phyloP scores from a whole-genome alignment of 1,140 invertebrate genomes.

The Halyomorpha halys region DNA sequence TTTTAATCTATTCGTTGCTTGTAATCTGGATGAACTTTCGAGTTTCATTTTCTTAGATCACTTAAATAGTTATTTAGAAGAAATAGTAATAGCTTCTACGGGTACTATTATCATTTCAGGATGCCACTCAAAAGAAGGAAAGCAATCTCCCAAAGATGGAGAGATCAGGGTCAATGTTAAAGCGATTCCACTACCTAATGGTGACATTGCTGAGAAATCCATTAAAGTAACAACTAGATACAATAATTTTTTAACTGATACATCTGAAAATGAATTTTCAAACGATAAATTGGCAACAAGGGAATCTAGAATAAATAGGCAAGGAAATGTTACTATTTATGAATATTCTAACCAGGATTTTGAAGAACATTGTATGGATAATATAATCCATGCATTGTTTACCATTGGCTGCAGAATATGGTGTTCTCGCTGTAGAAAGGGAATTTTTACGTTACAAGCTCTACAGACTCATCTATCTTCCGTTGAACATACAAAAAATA shows the following conservation, averaged over 20 bases:
- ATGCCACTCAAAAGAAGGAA: background rate
- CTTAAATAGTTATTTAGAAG: conserved; percentile 2
- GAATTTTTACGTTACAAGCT: background rate
- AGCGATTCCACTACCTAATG: background rate
- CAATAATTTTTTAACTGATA: background rate
- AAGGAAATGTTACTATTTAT: conserved; percentile 4
- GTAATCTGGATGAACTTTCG: conserved; percentile 27
- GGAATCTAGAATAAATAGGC: background rate
- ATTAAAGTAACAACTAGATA: background rate
- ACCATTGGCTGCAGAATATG: background rate
- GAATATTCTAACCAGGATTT: background rate
- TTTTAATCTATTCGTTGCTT: background rate
- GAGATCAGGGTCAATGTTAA: background rate
- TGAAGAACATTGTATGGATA: background rate
- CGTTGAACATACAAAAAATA: background rate
- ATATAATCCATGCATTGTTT: conserved; percentile 2
- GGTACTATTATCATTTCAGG: background rate
- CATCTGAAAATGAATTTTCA: background rate
- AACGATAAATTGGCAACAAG: background rate
- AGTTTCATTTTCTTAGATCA: background rate
- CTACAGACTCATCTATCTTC: background rate
- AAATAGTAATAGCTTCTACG: background rate
- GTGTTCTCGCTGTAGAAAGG: background rate
- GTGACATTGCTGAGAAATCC: background rate
- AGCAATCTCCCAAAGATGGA: background rate